phyloP scores from a whole-genome alignment of 2,113 vertebrate genomes.

The Pycnonotus jocosus region DNA sequence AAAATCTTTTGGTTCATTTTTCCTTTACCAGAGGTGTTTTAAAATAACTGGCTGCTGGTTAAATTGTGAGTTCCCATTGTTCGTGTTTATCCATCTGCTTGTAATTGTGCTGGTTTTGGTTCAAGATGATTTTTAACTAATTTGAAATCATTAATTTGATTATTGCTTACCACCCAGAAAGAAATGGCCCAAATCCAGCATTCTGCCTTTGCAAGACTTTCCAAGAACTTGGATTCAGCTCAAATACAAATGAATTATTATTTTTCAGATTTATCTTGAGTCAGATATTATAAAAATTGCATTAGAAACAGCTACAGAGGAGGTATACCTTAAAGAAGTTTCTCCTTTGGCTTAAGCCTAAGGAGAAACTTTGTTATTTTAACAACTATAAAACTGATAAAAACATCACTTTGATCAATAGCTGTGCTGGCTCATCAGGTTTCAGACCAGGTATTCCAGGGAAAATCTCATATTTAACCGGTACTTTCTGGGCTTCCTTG shows the following conservation, averaged over 20 bases:
- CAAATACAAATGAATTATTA: neutral
- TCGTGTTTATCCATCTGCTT: conserved; percentile 14
- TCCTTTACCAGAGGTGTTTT: neutral
- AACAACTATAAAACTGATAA: neutral
- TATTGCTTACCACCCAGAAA: neutral
- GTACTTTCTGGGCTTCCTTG: neutral
- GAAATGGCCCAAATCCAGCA: neutral
- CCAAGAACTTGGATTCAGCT: neutral
- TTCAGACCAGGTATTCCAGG: neutral
- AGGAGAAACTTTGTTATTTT: too few species aligned
- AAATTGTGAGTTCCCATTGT: neutral
- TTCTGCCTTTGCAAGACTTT: neutral
- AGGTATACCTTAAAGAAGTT: neutral
- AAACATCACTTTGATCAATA: neutral
- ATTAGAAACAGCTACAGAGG: neutral
- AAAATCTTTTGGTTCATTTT: neutral
- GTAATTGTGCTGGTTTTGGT: neutral
- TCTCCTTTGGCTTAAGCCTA: neutral
- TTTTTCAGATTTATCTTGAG: neutral
- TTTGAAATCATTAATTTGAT: conserved; percentile 16
- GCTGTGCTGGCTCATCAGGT: neutral
- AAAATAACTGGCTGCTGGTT: neutral
- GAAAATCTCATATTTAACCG: neutral
- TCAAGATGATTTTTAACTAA: conserved; percentile 11
- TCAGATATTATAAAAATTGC: neutral